These are phyloP conservation scores for Mystacornis crossleyi DNA, from an alignment of 2,113 vertebrate genomes.

Conservation along the genomic window DNA sequence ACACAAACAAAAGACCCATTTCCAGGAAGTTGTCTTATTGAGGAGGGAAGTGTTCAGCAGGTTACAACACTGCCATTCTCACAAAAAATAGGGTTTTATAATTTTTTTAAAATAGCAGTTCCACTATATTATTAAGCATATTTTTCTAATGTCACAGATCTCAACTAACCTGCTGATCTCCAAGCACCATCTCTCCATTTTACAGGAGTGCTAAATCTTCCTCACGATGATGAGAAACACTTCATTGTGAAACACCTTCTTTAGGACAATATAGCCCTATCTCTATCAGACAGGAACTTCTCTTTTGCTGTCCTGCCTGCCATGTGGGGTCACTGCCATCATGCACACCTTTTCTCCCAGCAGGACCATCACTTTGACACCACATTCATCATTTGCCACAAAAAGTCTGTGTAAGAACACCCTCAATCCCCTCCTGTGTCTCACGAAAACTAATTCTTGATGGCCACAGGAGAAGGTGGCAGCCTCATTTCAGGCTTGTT, in stretches of 20 bases:
- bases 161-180: not conserved
- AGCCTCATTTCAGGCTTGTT: not conserved
- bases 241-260: not conserved
- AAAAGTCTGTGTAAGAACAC: not conserved
- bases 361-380: not conserved
- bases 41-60: not conserved
- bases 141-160: not conserved
- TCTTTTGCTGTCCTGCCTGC: not conserved
- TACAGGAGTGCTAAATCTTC: not conserved
- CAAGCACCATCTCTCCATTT: not conserved
- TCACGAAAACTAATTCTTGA: not conserved
- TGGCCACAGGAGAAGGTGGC: not conserved
- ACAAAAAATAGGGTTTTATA: not conserved
- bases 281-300: not conserved
- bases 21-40: not conserved
- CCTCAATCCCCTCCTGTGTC: not conserved
- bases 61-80: not conserved
- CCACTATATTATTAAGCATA: not conserved
- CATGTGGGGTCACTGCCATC: not conserved
- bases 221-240: not conserved
- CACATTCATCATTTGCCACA: not conserved
- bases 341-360: not conserved
- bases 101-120: not conserved
- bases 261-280: not conserved
- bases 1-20: not conserved